These are phyloP conservation scores for Mythimna impura DNA, from an alignment of 2,888 invertebrate genomes.

Conservation along the genomic window DNA sequence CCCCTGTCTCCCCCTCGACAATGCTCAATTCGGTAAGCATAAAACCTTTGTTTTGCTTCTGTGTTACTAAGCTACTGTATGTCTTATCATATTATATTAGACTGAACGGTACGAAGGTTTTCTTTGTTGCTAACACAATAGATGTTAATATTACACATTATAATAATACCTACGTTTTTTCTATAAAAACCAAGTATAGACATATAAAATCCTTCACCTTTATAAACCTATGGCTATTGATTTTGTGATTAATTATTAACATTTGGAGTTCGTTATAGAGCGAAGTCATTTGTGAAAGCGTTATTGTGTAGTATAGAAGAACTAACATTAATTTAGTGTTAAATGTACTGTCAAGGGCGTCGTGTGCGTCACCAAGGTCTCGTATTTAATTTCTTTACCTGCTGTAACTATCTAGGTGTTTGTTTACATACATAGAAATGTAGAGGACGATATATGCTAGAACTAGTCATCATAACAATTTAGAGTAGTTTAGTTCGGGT, in stretches of 20 bases:
- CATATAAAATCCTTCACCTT: slow-evolving; percentile 52
- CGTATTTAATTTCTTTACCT: slow-evolving; percentile 58
- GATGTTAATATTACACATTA: slow-evolving; percentile 46
- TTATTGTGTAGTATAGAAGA: slow-evolving; percentile 69
- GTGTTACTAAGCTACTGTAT: slow-evolving; percentile 62
- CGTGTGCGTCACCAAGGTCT: slow-evolving; percentile 72
- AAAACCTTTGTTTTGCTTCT: slow-evolving; percentile 57
- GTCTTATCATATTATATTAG: slow-evolving; percentile 56
- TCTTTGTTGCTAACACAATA: slow-evolving; percentile 64
- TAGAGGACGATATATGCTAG: slow-evolving; percentile 58
- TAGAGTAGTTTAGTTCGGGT: slow-evolving; percentile 58
- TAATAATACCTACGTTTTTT: slow-evolving; percentile 23
- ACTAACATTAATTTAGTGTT: slow-evolving; percentile 68
- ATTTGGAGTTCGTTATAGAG: slow-evolving; percentile 53
- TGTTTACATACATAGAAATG: slow-evolving; percentile 59
- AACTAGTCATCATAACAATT: slow-evolving; percentile 35
- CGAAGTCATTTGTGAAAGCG: slow-evolving; percentile 63
- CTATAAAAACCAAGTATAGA: slow-evolving; percentile 46
- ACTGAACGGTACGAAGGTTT: slow-evolving; percentile 44
- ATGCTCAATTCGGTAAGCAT: slow-evolving; percentile 86
- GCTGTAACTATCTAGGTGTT: slow-evolving; percentile 59
- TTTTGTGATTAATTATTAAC: slow-evolving; percentile 66
- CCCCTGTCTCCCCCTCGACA: slow-evolving; percentile 80
- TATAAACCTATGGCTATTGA: slow-evolving; percentile 60
- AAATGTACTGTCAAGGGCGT: slow-evolving; percentile 74